Conservation (phyloP, 1,140 invertebrate genomes). For the Popillia japonica region DNA sequence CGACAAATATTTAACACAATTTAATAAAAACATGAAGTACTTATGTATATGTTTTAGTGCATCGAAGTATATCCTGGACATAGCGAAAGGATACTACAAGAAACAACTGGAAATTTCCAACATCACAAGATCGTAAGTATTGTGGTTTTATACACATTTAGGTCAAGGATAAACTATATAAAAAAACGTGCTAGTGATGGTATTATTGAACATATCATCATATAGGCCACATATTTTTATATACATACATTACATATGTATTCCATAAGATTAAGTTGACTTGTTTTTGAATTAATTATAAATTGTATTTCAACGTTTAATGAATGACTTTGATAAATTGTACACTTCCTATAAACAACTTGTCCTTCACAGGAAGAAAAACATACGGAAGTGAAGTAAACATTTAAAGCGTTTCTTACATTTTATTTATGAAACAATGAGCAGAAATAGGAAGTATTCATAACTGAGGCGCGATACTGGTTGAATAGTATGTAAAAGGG, state of each 20-base stretch:
- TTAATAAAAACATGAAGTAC: too few species aligned
- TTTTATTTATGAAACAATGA: too few species aligned
- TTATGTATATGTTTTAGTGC: too few species aligned
- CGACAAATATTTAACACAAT: too few species aligned
- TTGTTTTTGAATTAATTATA: background rate
- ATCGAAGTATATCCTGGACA: too few species aligned
- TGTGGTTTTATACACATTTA: background rate
- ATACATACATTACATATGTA: background rate
- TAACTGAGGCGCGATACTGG: slow-evolving; percentile 11
- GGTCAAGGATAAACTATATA: slow-evolving; percentile 3
- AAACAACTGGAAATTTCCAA: slow-evolving; percentile 1
- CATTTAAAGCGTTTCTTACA: too few species aligned
- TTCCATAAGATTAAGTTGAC: background rate
- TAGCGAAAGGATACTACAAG: background rate
- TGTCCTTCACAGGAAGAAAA: slow-evolving; percentile 41
- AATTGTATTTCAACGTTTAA: background rate
- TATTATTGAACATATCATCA: background rate
- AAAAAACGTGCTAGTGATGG: background rate
- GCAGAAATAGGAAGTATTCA: too few species aligned
- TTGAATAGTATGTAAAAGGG: background rate
- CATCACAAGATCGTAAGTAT: background rate
- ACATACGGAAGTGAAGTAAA: background rate
- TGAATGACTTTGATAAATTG: background rate
- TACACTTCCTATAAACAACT: background rate
- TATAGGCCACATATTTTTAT: too few species aligned